Percentiles rank a stretch among this genome's conserved stretches.
phyloP scores from a whole-genome alignment of 2,113 vertebrate genomes.

The Equus quagga region DNA sequence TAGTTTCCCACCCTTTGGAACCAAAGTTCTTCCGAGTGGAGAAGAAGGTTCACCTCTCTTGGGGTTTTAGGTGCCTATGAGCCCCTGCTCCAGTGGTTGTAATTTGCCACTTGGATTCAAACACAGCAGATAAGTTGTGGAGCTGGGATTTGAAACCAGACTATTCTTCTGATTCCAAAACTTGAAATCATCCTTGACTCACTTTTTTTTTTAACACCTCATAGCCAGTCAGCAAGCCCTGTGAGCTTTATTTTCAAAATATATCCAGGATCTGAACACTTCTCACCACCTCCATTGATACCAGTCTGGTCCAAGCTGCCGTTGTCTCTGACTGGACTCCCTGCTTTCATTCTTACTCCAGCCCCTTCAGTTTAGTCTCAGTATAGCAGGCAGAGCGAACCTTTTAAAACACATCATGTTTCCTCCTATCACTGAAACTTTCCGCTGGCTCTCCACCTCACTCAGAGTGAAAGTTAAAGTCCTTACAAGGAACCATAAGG shows the following conservation, averaged over 20 bases:
- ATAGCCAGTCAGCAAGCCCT: background rate
- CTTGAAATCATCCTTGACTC: background rate
- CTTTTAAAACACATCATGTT: background rate
- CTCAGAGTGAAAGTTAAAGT: background rate
- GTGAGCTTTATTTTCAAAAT: background rate
- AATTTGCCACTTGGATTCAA: conserved; percentile 18
- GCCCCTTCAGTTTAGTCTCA: background rate
- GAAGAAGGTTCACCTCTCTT: background rate
- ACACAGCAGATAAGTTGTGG: background rate
- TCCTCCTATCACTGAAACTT: background rate
- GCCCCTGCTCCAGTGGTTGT: background rate
- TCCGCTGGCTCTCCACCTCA: background rate
- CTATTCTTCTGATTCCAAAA: background rate
- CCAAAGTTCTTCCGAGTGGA: background rate
- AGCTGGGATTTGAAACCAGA: background rate
- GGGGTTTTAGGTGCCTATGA: background rate
- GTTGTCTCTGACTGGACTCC: background rate
- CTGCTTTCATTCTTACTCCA: background rate
- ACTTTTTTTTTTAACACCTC: background rate
- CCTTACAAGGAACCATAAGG: background rate
- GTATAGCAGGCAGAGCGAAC: background rate
- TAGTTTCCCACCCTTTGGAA: background rate
- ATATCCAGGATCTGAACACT: background rate
- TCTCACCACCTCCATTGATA: background rate
- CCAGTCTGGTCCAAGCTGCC: background rate